Evolutionary conservation across 2,113 vertebrate genomes (phyloP), one percentile per base, ranked within the genome.

Genomic region (Perognathus longimembris): DNA sequence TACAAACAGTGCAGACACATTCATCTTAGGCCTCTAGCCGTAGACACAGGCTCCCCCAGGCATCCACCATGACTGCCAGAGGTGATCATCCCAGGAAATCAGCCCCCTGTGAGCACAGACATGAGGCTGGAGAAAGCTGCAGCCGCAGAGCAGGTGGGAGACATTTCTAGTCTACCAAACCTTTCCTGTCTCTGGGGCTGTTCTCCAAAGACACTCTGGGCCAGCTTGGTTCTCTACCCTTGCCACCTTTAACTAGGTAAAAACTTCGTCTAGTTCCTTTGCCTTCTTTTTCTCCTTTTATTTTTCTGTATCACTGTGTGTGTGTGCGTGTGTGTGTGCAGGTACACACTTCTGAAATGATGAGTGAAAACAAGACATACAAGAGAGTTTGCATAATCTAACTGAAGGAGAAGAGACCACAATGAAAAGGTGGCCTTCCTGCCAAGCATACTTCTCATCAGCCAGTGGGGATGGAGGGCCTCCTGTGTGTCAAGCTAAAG

Each of bases 321-420:
- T 54, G 50, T 18, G 14, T 54, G 50, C 14, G 50, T 54, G 50
- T 54, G 50, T 54, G 42, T 45, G 42, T 45, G 42, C 10, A 10
- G 9, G 45, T 45, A 54, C 17, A 54, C 15, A 54, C 50, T 54
- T 54, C 32, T 87, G 22, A 88, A 85, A 40, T 89, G 61, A 42
- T 63, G 36, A 74, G 38, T 73, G 20, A 32, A 67, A 86, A 89
- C 38, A 94, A 8, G 22, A 66, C 36, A 59, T n/a, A 20, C 17
- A 77, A 88, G 78, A 78, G 94, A 89, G 24, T 67, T 95, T 14
- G 26, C 73, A 77, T 54, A 61, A 32, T 54, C 32, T 61, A n/a
- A 85, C 40, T 75, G 75, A 70, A 73, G 75, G 50, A 42, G 32
- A 70, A 32, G 32, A 87, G 57, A 36, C 50, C 40, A 54, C 18